Evolutionary conservation across 2,113 vertebrate species (phyloP).

Genomic region (Gambusia holbrooki): DNA sequence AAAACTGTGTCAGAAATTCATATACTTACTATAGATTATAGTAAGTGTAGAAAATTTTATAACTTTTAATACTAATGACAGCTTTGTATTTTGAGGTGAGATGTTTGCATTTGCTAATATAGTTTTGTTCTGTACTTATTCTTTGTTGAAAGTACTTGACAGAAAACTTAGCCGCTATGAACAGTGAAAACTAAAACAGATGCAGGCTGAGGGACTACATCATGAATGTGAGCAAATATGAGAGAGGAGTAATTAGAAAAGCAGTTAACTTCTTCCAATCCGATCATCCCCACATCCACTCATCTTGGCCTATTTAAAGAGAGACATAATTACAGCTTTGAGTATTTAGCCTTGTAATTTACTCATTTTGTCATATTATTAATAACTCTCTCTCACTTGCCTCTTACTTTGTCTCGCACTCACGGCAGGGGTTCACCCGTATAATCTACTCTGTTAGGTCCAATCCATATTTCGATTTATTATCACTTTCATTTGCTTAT

Average conservation of each 20-base stretch:
- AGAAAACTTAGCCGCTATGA: slow-evolving; percentile 12
- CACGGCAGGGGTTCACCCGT: slow-evolving; percentile 72
- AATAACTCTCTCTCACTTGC: slow-evolving; percentile 52
- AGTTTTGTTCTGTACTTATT: not conserved
- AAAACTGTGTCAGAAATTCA: slow-evolving; percentile 49
- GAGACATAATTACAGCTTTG: slow-evolving; percentile 82
- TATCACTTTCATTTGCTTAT: slow-evolving; percentile 84
- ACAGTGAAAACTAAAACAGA: slow-evolving; percentile 2
- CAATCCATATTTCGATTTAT: slow-evolving; percentile 77
- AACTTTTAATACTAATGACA: slow-evolving; percentile 36
- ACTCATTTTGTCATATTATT: slow-evolving; percentile 74
- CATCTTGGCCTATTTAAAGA: slow-evolving; percentile 78
- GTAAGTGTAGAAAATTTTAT: slow-evolving; percentile 20
- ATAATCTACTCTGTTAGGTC: slow-evolving; percentile 80
- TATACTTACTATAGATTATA: slow-evolving; percentile 20
- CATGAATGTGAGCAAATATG: slow-evolving; percentile 36
- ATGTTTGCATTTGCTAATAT: too few species aligned
- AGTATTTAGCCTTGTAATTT: slow-evolving; percentile 80
- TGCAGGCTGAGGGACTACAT: slow-evolving; percentile 13
- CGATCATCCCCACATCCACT: slow-evolving; percentile 70
- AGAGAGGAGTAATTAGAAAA: slow-evolving; percentile 28
- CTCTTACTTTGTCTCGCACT: slow-evolving; percentile 32
- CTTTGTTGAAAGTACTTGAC: slow-evolving; percentile 9
- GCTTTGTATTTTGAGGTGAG: not conserved
- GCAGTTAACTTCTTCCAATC: slow-evolving; percentile 64